A percentile compares a stretch with the other conserved stretches of the same genome.
Evolutionary conservation across 2,888 invertebrate genomes (phyloP).

Genomic region (Ashinkailepas kermadecensis): DNA sequence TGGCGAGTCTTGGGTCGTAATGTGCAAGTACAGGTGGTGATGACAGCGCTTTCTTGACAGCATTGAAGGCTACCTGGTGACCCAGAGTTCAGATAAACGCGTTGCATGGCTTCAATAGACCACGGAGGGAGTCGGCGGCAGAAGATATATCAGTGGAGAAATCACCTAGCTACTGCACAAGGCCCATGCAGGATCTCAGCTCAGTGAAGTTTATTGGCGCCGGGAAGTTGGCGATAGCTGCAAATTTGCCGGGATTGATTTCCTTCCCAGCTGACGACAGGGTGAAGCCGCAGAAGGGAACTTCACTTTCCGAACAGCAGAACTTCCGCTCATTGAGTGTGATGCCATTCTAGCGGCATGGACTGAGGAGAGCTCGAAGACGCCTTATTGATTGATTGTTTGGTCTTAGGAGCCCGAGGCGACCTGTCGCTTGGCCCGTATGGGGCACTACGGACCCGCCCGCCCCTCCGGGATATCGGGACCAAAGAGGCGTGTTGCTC

Average conservation of each 20-base stretch:
- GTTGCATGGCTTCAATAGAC: background rate
- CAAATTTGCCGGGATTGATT: background rate
- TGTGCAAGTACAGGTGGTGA: background rate
- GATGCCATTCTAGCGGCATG: conserved; percentile 23
- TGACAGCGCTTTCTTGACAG: background rate
- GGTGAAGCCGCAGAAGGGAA: background rate
- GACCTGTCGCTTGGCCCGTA: too few relatives aligned
- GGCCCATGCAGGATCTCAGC: background rate
- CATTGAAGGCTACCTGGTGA: background rate
- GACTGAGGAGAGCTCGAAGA: background rate
- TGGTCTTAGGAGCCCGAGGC: too few relatives aligned
- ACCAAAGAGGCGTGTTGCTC: too few relatives aligned
- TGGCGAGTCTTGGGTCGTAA: background rate
- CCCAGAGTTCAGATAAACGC: background rate
- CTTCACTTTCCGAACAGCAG: background rate
- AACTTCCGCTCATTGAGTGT: conserved; percentile 19
- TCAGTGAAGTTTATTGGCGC: background rate
- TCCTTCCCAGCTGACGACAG: background rate
- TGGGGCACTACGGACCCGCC: too few relatives aligned
- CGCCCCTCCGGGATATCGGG: too few relatives aligned
- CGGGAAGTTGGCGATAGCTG: background rate
- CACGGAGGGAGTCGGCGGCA: background rate
- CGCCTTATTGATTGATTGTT: too few relatives aligned
- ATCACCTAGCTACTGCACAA: background rate
- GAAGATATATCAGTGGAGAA: background rate